Base-by-base conservation (phyloP, 2,888 invertebrate species). In the Ectemnius lituratus region DNA sequence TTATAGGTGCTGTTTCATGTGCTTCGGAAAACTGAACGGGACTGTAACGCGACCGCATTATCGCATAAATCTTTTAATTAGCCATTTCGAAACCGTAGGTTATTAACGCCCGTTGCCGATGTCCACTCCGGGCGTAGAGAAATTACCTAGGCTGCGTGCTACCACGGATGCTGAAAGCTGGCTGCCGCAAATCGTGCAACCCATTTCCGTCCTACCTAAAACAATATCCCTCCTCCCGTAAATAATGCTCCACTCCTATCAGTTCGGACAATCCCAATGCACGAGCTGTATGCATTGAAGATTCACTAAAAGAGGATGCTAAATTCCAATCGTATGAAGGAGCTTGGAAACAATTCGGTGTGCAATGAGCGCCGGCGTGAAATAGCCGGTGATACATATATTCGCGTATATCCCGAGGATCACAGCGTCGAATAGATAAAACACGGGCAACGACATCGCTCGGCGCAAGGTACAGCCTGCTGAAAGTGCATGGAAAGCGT, bases 41-140 rank as follows among this genome's bases (percentile, higher is more conserved):
- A 23, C 47, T 49, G 45, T 64, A 47, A 28, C 61, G 20, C 45
- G 58, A 23, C 18, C 52, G 63, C 76, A 76, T 78, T 82, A 83
- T 76, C 75, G 47, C 64, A 49, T 78, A 83, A 79, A 84, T 84
- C 84, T 79, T 83, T 79, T 76, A 76, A 84, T 83, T 83, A 82
- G 72, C 47, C 73, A 49, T 59, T 67, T 14, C 27, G 70, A 66
- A 70, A 82, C 75, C 82, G 73, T 59, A 69, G 59, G 73, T 76
- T 82, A 81, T 78, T 81, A 75, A 67, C 63, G 62, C 65, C 73
- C 61, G 8, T 66, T 52, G 28, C 46, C 63, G 52, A 56, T 73
- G 63, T 79, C 83, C 76, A 84, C 80, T 79, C 73, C 72, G 70
- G 80, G 62, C 60, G 45, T n/a, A 2, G 59, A 75, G 72, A 70